A percentile compares a stretch with the other conserved stretches of the same genome.
phyloP scores from a whole-genome alignment of 2,888 invertebrate species.

The Loripinus fragilis region DNA sequence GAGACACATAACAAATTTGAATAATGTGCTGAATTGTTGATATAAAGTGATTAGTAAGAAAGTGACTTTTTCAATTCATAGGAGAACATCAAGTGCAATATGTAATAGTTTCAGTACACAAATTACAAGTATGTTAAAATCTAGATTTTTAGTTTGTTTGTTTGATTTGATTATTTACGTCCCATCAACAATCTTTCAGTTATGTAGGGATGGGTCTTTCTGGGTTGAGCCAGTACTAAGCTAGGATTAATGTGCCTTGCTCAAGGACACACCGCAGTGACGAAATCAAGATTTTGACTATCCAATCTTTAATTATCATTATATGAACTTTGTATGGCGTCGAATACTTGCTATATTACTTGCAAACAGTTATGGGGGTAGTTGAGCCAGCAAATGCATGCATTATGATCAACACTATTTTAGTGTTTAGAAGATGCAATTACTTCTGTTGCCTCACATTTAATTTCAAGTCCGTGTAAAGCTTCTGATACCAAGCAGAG shows the following conservation, averaged over 20 bases:
- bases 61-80: neutral
- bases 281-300: too few species aligned
- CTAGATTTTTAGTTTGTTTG: too few species aligned
- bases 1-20: too few species aligned
- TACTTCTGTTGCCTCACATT: neutral
- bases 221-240: too few species aligned
- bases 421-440: neutral
- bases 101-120: neutral
- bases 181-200: too few species aligned
- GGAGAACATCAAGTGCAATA: conserved; percentile 4
- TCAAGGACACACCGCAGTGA: too few species aligned
- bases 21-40: too few species aligned
- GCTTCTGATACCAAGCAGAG: neutral
- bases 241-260: too few species aligned
- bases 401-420: neutral
- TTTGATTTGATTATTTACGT: too few species aligned
- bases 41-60: neutral
- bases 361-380: neutral
- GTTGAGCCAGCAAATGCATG: neutral
- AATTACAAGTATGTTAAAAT: neutral
- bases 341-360: neutral
- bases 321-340: neutral
- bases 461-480: neutral
- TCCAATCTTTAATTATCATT: too few species aligned
- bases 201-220: too few species aligned